A percentile compares a stretch with the other conserved stretches of the same genome.
Evolutionary conservation across 23 tunicate species (phyloP).

Genomic region (Trididemnum nubilum): DNA sequence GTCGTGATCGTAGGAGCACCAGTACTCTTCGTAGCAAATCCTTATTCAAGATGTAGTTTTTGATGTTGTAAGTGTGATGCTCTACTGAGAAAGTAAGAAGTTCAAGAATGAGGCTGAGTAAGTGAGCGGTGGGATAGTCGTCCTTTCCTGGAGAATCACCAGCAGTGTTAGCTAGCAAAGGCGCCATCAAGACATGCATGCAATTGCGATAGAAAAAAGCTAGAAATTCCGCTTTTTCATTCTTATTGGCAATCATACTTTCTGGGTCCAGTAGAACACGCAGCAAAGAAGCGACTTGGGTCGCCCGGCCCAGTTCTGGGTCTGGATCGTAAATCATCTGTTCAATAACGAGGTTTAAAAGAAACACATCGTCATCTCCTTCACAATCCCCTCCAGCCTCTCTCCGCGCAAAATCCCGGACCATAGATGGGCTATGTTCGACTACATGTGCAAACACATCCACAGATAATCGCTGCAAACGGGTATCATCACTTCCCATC

Average conservation of each 20-base stretch:
- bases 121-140: slow-evolving; percentile 84
- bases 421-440: slow-evolving; percentile 96
- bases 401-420: slow-evolving; percentile 76
- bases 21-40: slow-evolving; percentile 79
- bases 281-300: slow-evolving; percentile 72
- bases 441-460: slow-evolving; percentile 89
- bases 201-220: slow-evolving; percentile 88
- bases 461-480: slow-evolving; percentile 63
- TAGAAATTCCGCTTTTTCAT: slow-evolving; percentile 90
- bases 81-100: slow-evolving; percentile 90
- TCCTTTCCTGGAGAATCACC: slow-evolving; percentile 77
- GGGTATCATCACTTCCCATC: slow-evolving; percentile 61
- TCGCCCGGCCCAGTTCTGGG: slow-evolving; percentile 85
- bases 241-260: slow-evolving; percentile 94
- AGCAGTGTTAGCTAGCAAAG: slow-evolving; percentile 91
- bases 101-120: slow-evolving; percentile 87
- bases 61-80: slow-evolving; percentile 92
- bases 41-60: slow-evolving; percentile 84
- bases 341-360: slow-evolving; percentile 85
- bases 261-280: slow-evolving; percentile 89
- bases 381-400: slow-evolving; percentile 49
- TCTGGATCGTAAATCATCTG: slow-evolving; percentile 97
- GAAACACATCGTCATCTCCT: slow-evolving; percentile 68
- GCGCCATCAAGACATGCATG: slow-evolving; percentile 98
- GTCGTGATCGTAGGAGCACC: slow-evolving; percentile 79